Conservation (phyloP, 2,888 invertebrate genomes). For the Pachycephus smyrnensis region DNA sequence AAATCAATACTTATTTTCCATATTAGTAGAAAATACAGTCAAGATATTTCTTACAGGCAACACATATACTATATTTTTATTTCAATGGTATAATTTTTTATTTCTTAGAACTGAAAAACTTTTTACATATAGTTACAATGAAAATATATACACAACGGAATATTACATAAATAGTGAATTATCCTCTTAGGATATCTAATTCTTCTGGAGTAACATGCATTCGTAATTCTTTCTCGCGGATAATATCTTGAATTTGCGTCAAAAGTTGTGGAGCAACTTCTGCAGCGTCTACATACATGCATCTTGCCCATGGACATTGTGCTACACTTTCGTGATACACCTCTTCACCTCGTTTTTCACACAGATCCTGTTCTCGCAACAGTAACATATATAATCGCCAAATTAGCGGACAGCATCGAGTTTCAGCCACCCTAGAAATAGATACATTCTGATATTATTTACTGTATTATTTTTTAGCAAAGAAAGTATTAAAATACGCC, state of each 20-base stretch:
- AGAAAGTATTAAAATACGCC: not conserved
- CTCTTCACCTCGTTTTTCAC: slow-evolving; percentile 59
- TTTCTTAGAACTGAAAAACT: not conserved
- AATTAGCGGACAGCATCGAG: slow-evolving; percentile 70
- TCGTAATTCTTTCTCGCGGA: slow-evolving; percentile 81
- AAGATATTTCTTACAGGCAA: not conserved
- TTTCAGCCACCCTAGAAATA: slow-evolving; percentile 50
- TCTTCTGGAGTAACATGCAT: slow-evolving; percentile 83
- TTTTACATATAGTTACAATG: slow-evolving; percentile 4
- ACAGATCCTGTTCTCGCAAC: slow-evolving; percentile 65
- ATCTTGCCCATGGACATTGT: slow-evolving; percentile 61
- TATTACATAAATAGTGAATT: slow-evolving; percentile 29
- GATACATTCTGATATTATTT: not conserved
- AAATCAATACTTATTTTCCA: not conserved
- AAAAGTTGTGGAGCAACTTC: slow-evolving; percentile 71
- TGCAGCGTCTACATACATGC: slow-evolving; percentile 76
- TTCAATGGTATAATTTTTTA: not conserved
- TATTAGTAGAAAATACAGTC: not conserved
- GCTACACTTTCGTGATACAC: slow-evolving; percentile 57
- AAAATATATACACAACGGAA: not conserved
- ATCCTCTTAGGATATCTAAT: slow-evolving; percentile 74
- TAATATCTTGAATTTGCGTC: slow-evolving; percentile 78
- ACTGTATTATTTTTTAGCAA: slow-evolving; percentile 3
- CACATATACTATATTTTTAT: not conserved
- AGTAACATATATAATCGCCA: slow-evolving; percentile 76